Percentiles rank a stretch among this genome's conserved stretches.
phyloP scores from a whole-genome alignment of 2,888 invertebrate genomes.

The Macrophya annulata region DNA sequence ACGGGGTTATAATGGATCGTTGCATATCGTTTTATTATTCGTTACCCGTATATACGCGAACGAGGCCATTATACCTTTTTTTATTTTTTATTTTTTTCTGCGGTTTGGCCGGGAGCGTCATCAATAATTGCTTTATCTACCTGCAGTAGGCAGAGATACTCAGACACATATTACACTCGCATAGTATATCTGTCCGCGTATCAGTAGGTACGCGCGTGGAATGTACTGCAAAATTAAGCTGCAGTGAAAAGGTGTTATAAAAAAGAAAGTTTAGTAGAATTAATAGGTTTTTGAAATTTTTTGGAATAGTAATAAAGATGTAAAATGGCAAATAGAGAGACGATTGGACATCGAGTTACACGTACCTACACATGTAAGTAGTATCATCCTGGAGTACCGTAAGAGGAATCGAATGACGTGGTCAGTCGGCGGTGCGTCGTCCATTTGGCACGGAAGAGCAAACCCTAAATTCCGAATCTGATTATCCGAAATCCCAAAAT shows the following conservation, averaged over 20 bases:
- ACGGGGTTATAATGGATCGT: constrained; percentile 18
- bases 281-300: background rate
- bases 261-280: background rate
- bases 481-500: constrained; percentile 53
- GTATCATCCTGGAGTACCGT: background rate
- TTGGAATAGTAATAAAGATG: background rate
- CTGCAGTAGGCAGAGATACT: background rate
- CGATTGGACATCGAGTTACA: background rate
- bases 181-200: background rate
- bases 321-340: too few relatives aligned
- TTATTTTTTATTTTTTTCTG: too few relatives aligned
- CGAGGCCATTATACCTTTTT: constrained; percentile 29
- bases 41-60: background rate
- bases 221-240: background rate
- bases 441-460: constrained; percentile 16
- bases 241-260: background rate
- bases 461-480: constrained; percentile 50
- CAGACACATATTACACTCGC: too few relatives aligned
- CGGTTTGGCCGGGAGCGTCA: constrained; percentile 21
- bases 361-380: background rate
- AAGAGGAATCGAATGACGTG: constrained; percentile 45
- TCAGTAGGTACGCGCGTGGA: background rate
- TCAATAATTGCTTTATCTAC: constrained; percentile 41
- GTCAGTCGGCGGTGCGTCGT: constrained; percentile 24
- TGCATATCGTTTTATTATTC: constrained; percentile 43